Evolutionary conservation across 35 echinoderm and acorn worm species (phyloP), one percentile per base, ranked within the genome.

Genomic region (Anneissia japonica): DNA sequence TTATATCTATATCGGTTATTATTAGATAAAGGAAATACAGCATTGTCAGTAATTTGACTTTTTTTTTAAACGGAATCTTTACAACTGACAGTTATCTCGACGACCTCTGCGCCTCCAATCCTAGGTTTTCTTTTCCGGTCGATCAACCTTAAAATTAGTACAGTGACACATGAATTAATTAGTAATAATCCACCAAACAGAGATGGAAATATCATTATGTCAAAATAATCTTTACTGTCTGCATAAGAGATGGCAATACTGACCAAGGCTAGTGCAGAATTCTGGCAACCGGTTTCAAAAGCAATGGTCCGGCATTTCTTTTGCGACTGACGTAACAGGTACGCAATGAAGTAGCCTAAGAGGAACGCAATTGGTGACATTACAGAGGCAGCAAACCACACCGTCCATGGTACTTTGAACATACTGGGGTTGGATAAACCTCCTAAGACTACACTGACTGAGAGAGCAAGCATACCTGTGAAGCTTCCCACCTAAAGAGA

Each of bases 261-360:
- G 0, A 90, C 76, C 31, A 92, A 76, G 0, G 90, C 86, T 72
- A 96, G 81, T 12, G 85, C 93, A 28, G 92, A 77, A 45, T 96
- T 96, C 55, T 96, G 93, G 19, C 85, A 86, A 9, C 93, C 93
- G 0, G 93, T 96, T 72, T 96, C 93, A 51, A 96, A 96, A 12
- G 80, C 38, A 74, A 96, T 89, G 56, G 93, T 92, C 4, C 93
- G 93, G 77, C 93, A 89, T 79, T 96, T 79, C 0, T 79, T 79
- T 74, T 92, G 77, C 4, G 83, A 73, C 45, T 88, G 90, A 32
- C 93, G 93, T 0, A 87, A 36, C 35, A 92, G 29, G 55, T 75
- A 86, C 0, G 93, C 81, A 12, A 96, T 43, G 74, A 89, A 33
- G 79, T 85, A 96, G 10, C 93, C 93, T 4, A 85, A 79, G 33